Evolutionary conservation across 2,113 vertebrate species (phyloP).

Genomic region (Ameiurus melas): DNA sequence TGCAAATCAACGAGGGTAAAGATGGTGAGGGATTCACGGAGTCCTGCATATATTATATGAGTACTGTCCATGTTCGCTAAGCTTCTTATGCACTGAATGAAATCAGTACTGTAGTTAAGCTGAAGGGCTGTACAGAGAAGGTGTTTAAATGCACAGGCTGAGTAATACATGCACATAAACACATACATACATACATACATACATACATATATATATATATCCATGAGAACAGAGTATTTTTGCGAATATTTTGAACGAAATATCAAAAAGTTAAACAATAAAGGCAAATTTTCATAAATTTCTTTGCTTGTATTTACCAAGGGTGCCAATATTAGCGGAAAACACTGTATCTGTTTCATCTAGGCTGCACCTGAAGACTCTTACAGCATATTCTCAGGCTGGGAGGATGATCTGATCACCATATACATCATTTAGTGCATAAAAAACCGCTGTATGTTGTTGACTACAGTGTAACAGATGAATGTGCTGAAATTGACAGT

Average conservation of each 20-base stretch:
- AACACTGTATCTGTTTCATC: not conserved
- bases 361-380: not conserved
- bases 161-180: not conserved
- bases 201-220: not conserved
- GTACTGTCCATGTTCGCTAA: not conserved
- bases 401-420: not conserved
- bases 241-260: no score
- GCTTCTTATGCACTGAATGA: not conserved
- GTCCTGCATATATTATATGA: not conserved
- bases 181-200: not conserved
- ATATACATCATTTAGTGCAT: not conserved
- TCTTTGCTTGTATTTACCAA: no score
- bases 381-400: not conserved
- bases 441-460: not conserved
- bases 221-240: no score
- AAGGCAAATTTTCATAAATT: no score
- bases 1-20: conserved; percentile 4
- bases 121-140: not conserved
- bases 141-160: not conserved
- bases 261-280: no score
- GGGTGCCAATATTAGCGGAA: no score
- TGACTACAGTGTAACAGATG: not conserved
- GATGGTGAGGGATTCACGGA: not conserved
- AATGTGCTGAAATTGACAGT: not conserved
- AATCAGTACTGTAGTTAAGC: not conserved